Evolutionary conservation across 2,797 vertebrate species (phyloP).

Genomic region (Chanos chanos): DNA sequence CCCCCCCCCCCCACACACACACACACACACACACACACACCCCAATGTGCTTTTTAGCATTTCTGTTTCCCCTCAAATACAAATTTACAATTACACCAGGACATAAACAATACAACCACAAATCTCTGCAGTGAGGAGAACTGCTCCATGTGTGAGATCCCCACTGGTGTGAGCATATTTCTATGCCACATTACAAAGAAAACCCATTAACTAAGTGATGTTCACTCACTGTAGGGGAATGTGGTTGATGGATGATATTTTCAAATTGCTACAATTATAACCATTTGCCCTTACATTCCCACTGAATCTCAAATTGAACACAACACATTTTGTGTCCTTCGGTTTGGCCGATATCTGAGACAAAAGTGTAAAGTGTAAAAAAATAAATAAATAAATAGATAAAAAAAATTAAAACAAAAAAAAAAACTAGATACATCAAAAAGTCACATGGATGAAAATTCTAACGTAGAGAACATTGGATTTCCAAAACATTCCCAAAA

Average conservation of each 20-base stretch:
- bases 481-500: background rate
- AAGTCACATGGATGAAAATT: no score
- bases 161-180: slow-evolving; percentile 11
- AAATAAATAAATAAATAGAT: background rate
- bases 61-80: slow-evolving; percentile 23
- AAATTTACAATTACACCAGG: slow-evolving; percentile 23
- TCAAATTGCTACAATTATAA: background rate
- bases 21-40: no score
- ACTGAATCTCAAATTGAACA: no score
- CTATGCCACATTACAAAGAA: background rate
- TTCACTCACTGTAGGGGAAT: background rate
- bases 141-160: slow-evolving; percentile 8
- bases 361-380: background rate
- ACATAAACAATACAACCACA: slow-evolving; percentile 29
- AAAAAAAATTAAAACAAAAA: no score
- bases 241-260: background rate
- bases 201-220: background rate
- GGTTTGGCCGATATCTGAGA: background rate
- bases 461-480: no score
- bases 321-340: background rate
- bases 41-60: slow-evolving; percentile 15
- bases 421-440: no score
- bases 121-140: slow-evolving; percentile 9
- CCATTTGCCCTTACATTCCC: background rate
- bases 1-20: no score